Base-by-base conservation (phyloP, 1,140 invertebrate genomes). In the Tetraneura akinire region DNA sequence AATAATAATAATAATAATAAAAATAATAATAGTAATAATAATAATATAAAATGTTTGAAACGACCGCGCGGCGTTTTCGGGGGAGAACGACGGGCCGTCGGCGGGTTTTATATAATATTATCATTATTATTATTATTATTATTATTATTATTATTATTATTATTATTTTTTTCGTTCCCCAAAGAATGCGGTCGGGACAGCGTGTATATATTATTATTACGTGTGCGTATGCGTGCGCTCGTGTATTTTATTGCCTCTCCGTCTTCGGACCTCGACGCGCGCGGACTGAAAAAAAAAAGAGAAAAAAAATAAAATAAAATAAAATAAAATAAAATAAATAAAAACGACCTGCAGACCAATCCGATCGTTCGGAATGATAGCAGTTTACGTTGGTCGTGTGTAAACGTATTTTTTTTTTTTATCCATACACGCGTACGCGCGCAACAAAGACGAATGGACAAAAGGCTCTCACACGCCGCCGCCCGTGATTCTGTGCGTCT, bases 181-280 rank as follows among this genome's bases (percentile, higher is more conserved):
- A 71, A 71, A 71, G 68, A 71, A 71, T 71, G 68, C 68, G 47
- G 68, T 71, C n/a, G 16, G 23, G 68, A 23, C 68, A 47, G 42
- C 32, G 32, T 9, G 32, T 11, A 45, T 9, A 57, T 26, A 57
- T 57, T 4, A 21, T 26, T 13, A n/a, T n/a, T 29, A 26, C 9
- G 14, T 14, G 11, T 9, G 60, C 8, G 29, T 13, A 13, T 14
- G 14, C 9, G 60, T 32, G 60, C n/a, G 3, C 11, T 18, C n/a
- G 32, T 29, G 68, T 51, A 71, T 49, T 71, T 71, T 71, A 71
- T 71, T 71, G 51, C 66, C 26, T 4, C 16, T 11, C 21, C 32
- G 37, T 23, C 29, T 6, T 70, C 37, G 21, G 29, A 5, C 6
- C 23, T 51, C 49, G 49, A 18, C 55, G 3, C 13, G 66, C 37